Conservation (phyloP, 2,888 invertebrate genomes). For the Marronus borbonicus region DNA sequence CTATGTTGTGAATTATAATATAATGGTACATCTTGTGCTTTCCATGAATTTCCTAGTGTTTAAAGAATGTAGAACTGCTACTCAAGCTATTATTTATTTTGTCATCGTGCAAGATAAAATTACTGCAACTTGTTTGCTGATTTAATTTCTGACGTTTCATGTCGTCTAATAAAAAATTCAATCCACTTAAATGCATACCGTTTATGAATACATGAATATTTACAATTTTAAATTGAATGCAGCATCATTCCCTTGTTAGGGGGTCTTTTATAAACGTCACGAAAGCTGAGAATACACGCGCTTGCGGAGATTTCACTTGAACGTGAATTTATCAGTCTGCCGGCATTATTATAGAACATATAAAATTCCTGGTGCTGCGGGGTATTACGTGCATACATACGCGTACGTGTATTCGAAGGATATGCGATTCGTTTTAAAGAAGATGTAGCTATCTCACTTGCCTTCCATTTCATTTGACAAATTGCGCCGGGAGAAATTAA, state of each 20-base stretch:
- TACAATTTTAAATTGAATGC: constrained; percentile 42
- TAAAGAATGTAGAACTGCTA: too few relatives aligned
- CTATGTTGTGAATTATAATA: too few relatives aligned
- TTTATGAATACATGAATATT: constrained; percentile 32
- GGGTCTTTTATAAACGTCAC: constrained; percentile 16
- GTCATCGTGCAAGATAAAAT: too few relatives aligned
- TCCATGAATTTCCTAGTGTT: too few relatives aligned
- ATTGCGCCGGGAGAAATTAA: constrained; percentile 25
- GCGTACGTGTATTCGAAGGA: constrained; percentile 12
- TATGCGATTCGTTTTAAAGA: constrained; percentile 23
- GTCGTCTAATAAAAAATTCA: constrained; percentile 9
- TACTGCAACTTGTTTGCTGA: neutral
- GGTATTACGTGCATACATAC: constrained; percentile 9
- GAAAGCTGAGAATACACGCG: constrained; percentile 19
- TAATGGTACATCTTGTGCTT: too few relatives aligned
- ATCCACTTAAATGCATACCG: constrained; percentile 20
- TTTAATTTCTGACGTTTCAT: constrained; percentile 9
- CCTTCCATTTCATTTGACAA: constrained; percentile 26
- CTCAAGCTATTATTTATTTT: too few relatives aligned
- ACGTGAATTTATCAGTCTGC: constrained; percentile 31
- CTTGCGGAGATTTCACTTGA: constrained; percentile 23
- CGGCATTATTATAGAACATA: constrained; percentile 26
- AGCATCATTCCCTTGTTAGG: constrained; percentile 37
- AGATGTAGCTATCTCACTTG: constrained; percentile 6
- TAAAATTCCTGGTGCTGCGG: constrained; percentile 21